A percentile compares a stretch with the other conserved stretches of the same genome.
Conservation (phyloP, 2,888 invertebrate species). For the Dryocosmus kuriphilus region DNA sequence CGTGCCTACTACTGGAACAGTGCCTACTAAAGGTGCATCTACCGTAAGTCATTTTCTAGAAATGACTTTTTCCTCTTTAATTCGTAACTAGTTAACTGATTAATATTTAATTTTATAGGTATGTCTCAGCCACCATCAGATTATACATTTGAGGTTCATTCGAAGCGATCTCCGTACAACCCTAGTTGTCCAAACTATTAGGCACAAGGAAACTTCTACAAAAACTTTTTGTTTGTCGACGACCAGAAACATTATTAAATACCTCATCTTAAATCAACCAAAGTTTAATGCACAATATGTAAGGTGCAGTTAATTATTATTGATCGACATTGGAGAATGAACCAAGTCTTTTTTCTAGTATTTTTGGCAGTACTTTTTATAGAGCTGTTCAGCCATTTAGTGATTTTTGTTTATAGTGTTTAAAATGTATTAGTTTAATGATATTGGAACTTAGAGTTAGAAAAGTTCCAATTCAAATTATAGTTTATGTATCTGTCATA, state of each 20-base stretch:
- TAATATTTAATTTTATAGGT: neutral
- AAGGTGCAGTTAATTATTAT: neutral
- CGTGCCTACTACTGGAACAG: too few species aligned
- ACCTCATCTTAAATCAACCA: neutral
- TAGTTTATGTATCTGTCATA: constrained; percentile 2
- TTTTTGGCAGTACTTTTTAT: neutral
- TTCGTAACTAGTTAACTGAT: neutral
- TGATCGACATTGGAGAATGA: neutral
- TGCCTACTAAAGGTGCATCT: too few species aligned
- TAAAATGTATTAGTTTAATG: neutral
- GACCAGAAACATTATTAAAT: neutral
- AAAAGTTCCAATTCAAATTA: neutral
- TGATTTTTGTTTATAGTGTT: neutral
- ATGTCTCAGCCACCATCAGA: constrained; percentile 26
- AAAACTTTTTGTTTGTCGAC: neutral
- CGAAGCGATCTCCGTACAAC: constrained; percentile 29
- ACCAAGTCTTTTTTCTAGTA: neutral
- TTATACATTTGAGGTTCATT: constrained; percentile 6
- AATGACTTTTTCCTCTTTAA: too few species aligned
- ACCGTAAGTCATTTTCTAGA: too few species aligned
- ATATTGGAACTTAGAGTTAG: neutral
- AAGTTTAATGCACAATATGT: neutral
- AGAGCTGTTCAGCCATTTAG: neutral
- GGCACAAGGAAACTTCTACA: neutral
- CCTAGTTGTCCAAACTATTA: constrained; percentile 24